phyloP scores from a whole-genome alignment of 2,113 vertebrate species.

The Rhea americana region DNA sequence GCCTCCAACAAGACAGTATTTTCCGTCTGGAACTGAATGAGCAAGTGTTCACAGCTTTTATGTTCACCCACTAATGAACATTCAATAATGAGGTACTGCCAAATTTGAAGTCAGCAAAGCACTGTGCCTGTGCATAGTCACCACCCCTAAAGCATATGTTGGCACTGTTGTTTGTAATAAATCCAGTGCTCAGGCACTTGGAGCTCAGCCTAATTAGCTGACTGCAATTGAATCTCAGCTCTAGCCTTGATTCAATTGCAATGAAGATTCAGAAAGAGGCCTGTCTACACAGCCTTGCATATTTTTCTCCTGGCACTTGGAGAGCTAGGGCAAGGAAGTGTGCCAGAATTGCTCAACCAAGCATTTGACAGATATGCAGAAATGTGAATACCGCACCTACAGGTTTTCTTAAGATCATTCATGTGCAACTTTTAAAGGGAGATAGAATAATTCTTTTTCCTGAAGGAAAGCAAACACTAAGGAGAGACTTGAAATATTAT shows the following conservation, averaged over 20 bases:
- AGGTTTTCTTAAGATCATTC: slow-evolving; percentile 26
- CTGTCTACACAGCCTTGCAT: not conserved
- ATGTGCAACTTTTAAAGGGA: slow-evolving; percentile 1
- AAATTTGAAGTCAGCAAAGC: slow-evolving; percentile 34
- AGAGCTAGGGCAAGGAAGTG: not conserved
- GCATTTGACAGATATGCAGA: not conserved
- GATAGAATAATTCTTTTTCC: slow-evolving; percentile 13
- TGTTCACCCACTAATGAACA: not conserved
- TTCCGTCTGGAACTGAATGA: slow-evolving; percentile 16
- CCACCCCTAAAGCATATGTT: not conserved
- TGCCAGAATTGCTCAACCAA: slow-evolving; percentile 46
- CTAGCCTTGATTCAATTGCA: slow-evolving; percentile 26
- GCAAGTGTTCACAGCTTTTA: slow-evolving; percentile 11
- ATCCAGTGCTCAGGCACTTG: not conserved
- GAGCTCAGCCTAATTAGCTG: slow-evolving; percentile 60
- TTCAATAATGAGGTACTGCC: slow-evolving; percentile 32
- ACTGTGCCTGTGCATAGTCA: not conserved
- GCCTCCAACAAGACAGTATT: slow-evolving; percentile 15
- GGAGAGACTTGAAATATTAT: not conserved
- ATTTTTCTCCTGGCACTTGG: not conserved
- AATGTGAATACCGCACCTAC: not conserved
- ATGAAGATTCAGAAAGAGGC: slow-evolving; percentile 37
- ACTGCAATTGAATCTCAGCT: slow-evolving; percentile 47
- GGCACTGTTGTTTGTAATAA: not conserved
- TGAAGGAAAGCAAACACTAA: slow-evolving; percentile 5